Evolutionary conservation across 2,113 vertebrate species (phyloP).

Genomic region (Morphnarchus princeps): DNA sequence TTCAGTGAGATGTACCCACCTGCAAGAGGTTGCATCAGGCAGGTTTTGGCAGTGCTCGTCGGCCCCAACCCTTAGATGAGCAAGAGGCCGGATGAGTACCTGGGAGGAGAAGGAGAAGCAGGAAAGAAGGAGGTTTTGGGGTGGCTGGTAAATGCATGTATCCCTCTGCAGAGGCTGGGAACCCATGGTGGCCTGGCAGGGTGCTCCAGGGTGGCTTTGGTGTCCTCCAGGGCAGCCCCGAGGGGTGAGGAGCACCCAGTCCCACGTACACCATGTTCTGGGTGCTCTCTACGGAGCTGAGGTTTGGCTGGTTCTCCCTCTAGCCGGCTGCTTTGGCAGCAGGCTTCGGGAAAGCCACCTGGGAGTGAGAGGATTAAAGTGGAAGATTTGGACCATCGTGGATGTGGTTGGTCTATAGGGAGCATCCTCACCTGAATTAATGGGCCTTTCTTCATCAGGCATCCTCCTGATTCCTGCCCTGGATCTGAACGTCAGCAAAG

Average conservation of each 20-base stretch:
- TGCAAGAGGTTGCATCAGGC: neutral
- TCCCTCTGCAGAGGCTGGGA: neutral
- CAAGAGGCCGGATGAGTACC: neutral
- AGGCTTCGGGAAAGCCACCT: neutral
- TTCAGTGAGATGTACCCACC: neutral
- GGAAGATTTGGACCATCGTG: neutral
- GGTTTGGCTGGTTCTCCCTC: neutral
- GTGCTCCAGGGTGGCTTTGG: neutral
- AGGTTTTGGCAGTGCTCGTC: neutral
- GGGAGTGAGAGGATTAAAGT: neutral
- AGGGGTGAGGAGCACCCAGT: neutral
- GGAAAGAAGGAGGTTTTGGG: neutral
- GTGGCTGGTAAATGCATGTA: neutral
- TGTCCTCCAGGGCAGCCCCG: fast-evolving
- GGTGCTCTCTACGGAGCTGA: neutral
- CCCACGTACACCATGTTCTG: neutral
- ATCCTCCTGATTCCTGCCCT: neutral
- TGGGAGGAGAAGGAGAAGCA: neutral
- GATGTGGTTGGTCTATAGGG: neutral
- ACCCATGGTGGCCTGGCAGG: fast-evolving
- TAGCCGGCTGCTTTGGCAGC: neutral
- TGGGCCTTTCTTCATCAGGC: neutral
- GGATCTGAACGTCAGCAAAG: neutral
- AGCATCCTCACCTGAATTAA: neutral
- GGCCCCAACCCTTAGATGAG: neutral